phyloP scores from a whole-genome alignment of 2,888 invertebrate genomes.

The Drosophila rellima region DNA sequence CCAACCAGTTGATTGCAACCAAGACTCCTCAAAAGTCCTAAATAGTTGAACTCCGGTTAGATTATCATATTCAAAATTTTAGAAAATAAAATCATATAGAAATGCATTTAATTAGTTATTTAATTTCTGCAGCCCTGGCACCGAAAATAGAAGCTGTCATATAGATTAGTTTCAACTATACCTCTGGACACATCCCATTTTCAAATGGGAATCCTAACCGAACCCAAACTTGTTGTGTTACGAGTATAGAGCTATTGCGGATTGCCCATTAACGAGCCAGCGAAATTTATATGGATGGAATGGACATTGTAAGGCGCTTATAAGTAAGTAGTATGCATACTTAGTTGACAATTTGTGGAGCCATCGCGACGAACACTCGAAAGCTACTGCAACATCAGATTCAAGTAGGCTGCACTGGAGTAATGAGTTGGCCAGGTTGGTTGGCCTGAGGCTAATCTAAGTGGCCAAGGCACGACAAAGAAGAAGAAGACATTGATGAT shows the following conservation, averaged over 20 bases:
- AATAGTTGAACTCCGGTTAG: too few relatives aligned
- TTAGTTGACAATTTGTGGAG: slow-evolving; percentile 75
- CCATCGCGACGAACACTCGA: slow-evolving; percentile 19
- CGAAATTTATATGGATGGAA: slow-evolving; percentile 70
- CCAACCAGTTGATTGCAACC: background rate
- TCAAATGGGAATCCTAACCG: slow-evolving; percentile 4
- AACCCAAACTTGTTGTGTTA: slow-evolving; percentile 11
- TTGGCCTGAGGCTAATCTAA: slow-evolving; percentile 66
- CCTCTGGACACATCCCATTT: slow-evolving; percentile 7
- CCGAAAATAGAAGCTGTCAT: background rate
- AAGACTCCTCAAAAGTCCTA: background rate
- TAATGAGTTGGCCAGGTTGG: background rate
- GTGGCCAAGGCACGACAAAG: slow-evolving; percentile 72
- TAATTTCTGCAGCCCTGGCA: slow-evolving; percentile 11
- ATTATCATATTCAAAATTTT: background rate
- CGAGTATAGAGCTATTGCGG: slow-evolving; percentile 15
- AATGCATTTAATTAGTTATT: background rate
- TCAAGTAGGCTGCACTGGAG: background rate
- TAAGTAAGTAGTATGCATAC: slow-evolving; percentile 64
- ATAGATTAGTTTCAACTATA: slow-evolving; percentile 3
- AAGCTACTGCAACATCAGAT: slow-evolving; percentile 13
- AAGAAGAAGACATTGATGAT: slow-evolving; percentile 59
- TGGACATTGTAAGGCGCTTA: slow-evolving; percentile 69
- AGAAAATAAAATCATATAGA: background rate
- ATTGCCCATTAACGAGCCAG: slow-evolving; percentile 58